phyloP scores from a whole-genome alignment of 2,113 vertebrate genomes.

The Neomonachus schauinslandi region DNA sequence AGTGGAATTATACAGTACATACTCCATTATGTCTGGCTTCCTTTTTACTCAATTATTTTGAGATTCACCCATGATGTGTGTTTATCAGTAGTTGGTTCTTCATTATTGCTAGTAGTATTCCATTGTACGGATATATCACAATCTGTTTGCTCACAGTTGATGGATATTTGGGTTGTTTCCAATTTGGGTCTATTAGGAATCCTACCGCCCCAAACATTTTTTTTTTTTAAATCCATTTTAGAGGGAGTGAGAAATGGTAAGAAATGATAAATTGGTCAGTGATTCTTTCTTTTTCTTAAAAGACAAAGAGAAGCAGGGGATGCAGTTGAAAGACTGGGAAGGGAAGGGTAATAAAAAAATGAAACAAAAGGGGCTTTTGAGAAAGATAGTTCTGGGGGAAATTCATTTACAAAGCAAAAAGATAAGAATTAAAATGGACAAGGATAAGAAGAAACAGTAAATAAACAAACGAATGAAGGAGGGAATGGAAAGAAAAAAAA shows the following conservation, averaged over 20 bases:
- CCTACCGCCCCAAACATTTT: not conserved
- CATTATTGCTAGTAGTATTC: not conserved
- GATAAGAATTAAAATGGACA: conserved; percentile 35
- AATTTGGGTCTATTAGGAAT: not conserved
- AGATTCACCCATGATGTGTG: not conserved
- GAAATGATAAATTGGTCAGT: not conserved
- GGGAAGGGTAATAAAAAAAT: conserved; percentile 28
- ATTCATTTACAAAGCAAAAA: not conserved
- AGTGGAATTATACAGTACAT: not conserved
- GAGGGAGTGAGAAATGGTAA: not conserved
- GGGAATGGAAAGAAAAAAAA: not conserved
- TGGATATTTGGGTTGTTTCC: not conserved
- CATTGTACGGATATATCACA: not conserved
- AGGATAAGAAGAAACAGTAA: not conserved
- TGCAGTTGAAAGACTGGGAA: conserved; percentile 50
- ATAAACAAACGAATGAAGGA: conserved; percentile 44
- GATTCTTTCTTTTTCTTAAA: conserved; percentile 33
- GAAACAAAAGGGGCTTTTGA: conserved; percentile 37
- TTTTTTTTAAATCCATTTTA: conserved; percentile 42
- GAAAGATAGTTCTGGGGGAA: not conserved
- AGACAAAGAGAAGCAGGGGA: not conserved
- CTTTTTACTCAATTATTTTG: conserved; percentile 31
- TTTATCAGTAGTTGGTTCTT: conserved; percentile 12
- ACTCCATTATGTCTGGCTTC: not conserved
- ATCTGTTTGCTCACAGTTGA: not conserved